Base-by-base conservation (phyloP, 2,113 vertebrate genomes). In the Dunckerocampus dactyliophorus region DNA sequence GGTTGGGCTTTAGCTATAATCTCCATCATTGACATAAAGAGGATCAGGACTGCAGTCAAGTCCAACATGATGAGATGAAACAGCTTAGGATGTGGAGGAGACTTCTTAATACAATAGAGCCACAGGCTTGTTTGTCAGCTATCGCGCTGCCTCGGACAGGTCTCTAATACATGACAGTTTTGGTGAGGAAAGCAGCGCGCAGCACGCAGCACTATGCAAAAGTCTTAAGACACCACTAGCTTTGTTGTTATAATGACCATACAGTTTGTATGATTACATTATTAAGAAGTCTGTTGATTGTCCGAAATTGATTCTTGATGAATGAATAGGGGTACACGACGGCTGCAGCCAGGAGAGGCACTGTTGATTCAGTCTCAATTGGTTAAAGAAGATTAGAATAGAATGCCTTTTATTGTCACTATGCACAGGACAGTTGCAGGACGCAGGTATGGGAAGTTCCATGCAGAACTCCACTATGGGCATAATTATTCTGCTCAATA, bases 11-110 rank as follows among this genome's bases (percentile, higher is more conserved):
- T 58, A 43, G 56, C 60, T 68, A 63, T 88, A 88, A 88, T 88
- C 85, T 82, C 82, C 71, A 76, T 85, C 81, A 87, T 87, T 85
- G 86, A 85, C 72, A 88, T 66, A 82, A 81, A 82, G 74, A 87
- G 85, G 82, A 86, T 86, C 84, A 87, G 70, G 80, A 62, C 79
- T 76, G 74, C 74, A 76, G 69, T 71, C 75, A 65, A 76, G 52
- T 80, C 65, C 70, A 47, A 70, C 74, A 73, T 65, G 78, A 83
- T 80, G 73, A 79, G 78, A 82, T 85, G 78, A 83, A 74, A 73
- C 63, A 55, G 79, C 67, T 80, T 69, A 82, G 71, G 69, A 64
- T 46, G 70, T 57, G 72, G 53, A 57, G 52, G 67, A 83, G 72
- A 82, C 82, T 52, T 69, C 59, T 46, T 67, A 60, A 76, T 76